Base-by-base conservation (phyloP, 92 coral and sea anemone species). In the Palythoa caribaeorum region DNA sequence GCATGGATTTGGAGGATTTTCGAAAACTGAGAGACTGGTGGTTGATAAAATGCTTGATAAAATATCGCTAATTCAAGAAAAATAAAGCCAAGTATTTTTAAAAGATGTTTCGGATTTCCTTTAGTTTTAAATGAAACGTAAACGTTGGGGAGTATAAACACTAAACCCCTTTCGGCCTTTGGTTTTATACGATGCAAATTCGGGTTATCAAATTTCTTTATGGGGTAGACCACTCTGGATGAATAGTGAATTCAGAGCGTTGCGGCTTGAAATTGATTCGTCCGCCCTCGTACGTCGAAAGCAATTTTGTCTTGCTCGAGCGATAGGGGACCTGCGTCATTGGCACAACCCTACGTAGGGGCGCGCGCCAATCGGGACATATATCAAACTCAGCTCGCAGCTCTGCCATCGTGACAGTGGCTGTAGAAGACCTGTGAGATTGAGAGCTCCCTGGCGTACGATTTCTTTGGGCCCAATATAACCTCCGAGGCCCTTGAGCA, bases 341-440 rank as follows among this genome's bases (percentile, higher is more conserved):
- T 20, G 94, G 94, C 51, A 91, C 92, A 20, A 91, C 94, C n/a
- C 66, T 55, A 40, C 94, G 94, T 65, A 69, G 79, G 15, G 94
- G 94, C 16, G 94, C 90, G 54, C 94, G 89, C 94, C 94, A 91
- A 20, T 91, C 94, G 0, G 94, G 94, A 35, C 83, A 89, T 20
- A 91, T 91, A 37, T 91, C 94, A 63, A 91, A 91, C 83, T 91
- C 94, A 5, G 89, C 66, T 36, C 92, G 92, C 55, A 63, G 83
- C 35, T 84, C 86, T 5, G 92, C 87, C 51, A 84, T 78, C 20
- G 54, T 68, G 39, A 83, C 53, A 3, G 75, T 38, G 19, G 69
- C 68, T 9, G 76, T 83, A 38, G 36, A 47, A 63, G 86, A 76
- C 59, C 86, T 53, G 8, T 66, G 86, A 47, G 63, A 54, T 6